Conservation (phyloP, 2,113 vertebrate species). For the Rhynchomys soricoides region DNA sequence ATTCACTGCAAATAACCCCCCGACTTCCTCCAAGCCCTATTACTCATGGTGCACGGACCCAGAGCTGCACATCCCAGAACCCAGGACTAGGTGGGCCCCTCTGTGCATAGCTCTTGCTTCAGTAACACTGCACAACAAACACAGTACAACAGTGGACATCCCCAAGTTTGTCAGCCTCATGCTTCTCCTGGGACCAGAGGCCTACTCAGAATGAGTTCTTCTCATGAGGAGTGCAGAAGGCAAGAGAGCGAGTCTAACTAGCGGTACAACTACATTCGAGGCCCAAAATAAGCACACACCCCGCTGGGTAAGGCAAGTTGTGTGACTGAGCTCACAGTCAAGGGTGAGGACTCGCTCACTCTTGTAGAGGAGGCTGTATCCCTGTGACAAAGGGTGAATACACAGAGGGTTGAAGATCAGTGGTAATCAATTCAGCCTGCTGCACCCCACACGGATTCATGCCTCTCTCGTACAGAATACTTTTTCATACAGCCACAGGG, state of each 20-base stretch:
- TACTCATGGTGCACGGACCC: not conserved
- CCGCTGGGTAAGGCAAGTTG: not conserved
- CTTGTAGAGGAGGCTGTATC: conserved; percentile 6
- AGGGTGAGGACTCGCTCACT: not conserved
- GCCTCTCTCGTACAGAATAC: not conserved
- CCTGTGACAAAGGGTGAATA: not conserved
- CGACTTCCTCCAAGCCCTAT: not conserved
- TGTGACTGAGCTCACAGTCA: not conserved
- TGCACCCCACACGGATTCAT: not conserved
- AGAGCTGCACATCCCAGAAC: not conserved
- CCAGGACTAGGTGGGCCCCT: not conserved
- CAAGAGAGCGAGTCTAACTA: not conserved
- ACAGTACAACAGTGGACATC: not conserved
- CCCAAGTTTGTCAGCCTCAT: not conserved
- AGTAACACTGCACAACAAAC: not conserved
- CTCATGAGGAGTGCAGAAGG: not conserved
- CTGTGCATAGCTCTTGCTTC: not conserved
- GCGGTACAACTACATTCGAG: not conserved
- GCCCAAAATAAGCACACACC: not conserved
- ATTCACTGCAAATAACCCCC: conserved; percentile 18
- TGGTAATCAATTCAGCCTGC: not conserved
- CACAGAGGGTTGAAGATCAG: not conserved
- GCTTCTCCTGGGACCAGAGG: not conserved
- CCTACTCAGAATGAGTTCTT: not conserved
- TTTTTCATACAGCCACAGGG: not conserved